Conservation (phyloP, 2,888 invertebrate species). For the Gortyna flavago region DNA sequence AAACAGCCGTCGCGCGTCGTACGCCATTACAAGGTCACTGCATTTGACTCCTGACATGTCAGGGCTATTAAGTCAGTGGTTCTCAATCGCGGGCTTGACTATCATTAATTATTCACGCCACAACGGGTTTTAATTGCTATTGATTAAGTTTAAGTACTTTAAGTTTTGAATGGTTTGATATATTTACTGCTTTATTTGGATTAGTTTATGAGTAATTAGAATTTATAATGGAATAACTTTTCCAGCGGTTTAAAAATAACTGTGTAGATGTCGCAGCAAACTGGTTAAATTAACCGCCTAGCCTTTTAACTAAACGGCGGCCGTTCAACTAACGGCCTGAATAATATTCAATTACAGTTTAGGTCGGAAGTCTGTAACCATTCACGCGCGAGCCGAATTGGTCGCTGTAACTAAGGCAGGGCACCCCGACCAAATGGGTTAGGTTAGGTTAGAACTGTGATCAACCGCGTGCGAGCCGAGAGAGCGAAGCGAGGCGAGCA, state of each 20-base stretch:
- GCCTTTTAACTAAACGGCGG: too few species aligned
- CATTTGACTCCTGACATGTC: conserved; percentile 43
- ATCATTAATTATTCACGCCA: conserved; percentile 18
- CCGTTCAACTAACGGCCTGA: too few species aligned
- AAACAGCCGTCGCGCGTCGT: neutral
- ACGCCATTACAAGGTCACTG: conserved; percentile 47
- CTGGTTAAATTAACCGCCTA: too few species aligned
- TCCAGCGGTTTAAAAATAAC: neutral
- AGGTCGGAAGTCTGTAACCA: too few species aligned
- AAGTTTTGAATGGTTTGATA: neutral
- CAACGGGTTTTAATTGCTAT: conserved; percentile 27
- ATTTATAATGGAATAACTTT: neutral
- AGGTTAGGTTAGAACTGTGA: too few species aligned
- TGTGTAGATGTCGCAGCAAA: too few species aligned
- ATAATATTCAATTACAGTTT: too few species aligned
- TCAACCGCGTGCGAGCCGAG: too few species aligned
- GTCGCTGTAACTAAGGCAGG: too few species aligned
- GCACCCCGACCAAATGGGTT: too few species aligned
- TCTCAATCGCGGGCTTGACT: conserved; percentile 24
- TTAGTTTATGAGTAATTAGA: neutral
- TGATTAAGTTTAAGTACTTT: neutral
- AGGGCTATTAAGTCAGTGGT: conserved; percentile 16
- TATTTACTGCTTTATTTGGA: neutral
- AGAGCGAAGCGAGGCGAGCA: too few species aligned
- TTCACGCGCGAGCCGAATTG: too few species aligned